Evolutionary conservation across 2,797 vertebrate species (phyloP).

Genomic region (Brachyalestes nurse): DNA sequence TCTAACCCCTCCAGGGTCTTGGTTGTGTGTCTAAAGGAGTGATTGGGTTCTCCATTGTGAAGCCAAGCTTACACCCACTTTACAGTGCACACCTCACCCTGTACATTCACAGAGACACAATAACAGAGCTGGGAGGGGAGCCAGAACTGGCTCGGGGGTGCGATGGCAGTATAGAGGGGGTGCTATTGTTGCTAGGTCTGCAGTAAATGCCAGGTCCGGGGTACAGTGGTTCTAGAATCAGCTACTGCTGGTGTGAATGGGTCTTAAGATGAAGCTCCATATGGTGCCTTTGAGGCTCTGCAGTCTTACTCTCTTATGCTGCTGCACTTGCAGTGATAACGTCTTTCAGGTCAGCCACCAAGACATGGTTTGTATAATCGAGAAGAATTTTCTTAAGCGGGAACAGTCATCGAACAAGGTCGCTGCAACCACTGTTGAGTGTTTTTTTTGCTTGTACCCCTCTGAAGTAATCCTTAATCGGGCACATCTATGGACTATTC

Average conservation of each 20-base stretch:
- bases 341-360: neutral
- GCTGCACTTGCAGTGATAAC: neutral
- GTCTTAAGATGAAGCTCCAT: constrained; percentile 4
- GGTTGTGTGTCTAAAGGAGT: constrained; percentile 48
- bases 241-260: neutral
- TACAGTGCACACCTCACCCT: constrained; percentile 44
- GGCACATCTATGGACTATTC: neutral
- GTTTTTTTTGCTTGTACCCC: neutral
- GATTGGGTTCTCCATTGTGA: constrained; percentile 70
- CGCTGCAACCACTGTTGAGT: neutral
- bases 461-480: neutral
- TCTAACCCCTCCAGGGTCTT: constrained; percentile 61
- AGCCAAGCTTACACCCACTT: constrained; percentile 44
- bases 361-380: neutral
- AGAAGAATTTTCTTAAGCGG: neutral
- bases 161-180: constrained; percentile 5
- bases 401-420: neutral
- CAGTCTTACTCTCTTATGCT: neutral
- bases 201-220: constrained; percentile 28
- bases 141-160: constrained; percentile 20
- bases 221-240: constrained; percentile 32
- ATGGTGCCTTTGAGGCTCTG: constrained; percentile 9
- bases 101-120: constrained; percentile 36
- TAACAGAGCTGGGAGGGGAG: constrained; percentile 30
- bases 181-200: constrained; percentile 32